Percentiles rank a stretch among this genome's conserved stretches.
phyloP scores from a whole-genome alignment of 2,888 invertebrate genomes.

The Macroteleia sp. region DNA sequence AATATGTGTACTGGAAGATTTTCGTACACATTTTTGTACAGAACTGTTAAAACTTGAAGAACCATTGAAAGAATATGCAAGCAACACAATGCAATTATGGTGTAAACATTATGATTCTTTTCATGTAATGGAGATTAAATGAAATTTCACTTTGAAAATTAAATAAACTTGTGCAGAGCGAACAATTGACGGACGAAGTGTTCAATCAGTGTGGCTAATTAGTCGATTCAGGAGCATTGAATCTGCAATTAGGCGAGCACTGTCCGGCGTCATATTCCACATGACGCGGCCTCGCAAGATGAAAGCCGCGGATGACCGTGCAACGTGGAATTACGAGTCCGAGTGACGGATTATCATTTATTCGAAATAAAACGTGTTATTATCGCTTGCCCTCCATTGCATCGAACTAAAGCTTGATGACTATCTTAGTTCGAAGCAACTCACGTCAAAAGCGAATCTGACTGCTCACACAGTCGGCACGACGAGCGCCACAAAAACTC shows the following conservation, averaged over 20 bases:
- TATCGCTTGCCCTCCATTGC: constrained; percentile 50
- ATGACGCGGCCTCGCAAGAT: constrained; percentile 59
- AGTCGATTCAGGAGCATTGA: constrained; percentile 80
- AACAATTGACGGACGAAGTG: constrained; percentile 24
- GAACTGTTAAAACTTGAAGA: no score
- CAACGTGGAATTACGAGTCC: constrained; percentile 68
- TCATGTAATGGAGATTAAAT: not conserved
- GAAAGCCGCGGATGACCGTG: constrained; percentile 63
- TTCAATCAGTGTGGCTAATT: constrained; percentile 72
- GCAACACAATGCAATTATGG: no score
- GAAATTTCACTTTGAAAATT: constrained; percentile 3
- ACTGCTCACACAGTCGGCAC: constrained; percentile 14
- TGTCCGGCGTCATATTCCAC: constrained; percentile 69
- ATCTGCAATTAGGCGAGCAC: constrained; percentile 78
- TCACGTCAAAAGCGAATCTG: constrained; percentile 12
- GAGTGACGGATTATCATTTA: constrained; percentile 63
- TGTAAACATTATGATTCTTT: no score
- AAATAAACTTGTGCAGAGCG: constrained; percentile 10
- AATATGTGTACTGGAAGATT: no score
- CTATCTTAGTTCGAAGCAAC: constrained; percentile 39
- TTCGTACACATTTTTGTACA: no score
- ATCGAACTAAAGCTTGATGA: constrained; percentile 43
- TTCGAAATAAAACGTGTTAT: constrained; percentile 66
- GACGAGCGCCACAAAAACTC: not conserved
- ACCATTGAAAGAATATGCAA: no score